These are phyloP conservation scores for Stenchaetothrips biformis DNA, from an alignment of 2,888 invertebrate genomes.

Conservation along the genomic window DNA sequence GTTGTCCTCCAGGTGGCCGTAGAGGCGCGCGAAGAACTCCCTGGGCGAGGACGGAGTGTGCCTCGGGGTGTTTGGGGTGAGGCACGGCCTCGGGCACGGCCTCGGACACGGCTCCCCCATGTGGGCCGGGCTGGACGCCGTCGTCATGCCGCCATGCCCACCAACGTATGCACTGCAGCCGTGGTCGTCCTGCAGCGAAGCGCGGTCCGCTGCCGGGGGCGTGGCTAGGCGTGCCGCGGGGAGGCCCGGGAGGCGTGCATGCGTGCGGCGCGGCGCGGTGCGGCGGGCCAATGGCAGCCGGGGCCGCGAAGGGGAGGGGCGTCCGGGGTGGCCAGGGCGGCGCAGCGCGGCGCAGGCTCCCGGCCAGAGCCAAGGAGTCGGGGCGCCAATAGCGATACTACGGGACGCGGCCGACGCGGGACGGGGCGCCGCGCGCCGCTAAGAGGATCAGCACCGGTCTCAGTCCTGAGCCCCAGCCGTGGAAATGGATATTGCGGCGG, in stretches of 20 bases:
- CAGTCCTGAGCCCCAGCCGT: too few relatives aligned
- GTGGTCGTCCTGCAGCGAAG: too few relatives aligned
- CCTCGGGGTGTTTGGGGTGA: neutral
- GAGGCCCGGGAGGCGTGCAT: neutral
- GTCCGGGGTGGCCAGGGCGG: neutral
- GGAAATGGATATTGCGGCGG: too few relatives aligned
- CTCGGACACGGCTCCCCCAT: neutral
- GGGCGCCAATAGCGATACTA: too few relatives aligned
- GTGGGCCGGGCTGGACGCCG: neutral
- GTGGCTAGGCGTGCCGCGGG: neutral
- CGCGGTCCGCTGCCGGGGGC: neutral
- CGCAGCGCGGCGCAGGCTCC: too few relatives aligned
- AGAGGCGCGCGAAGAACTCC: slow-evolving; percentile 73
- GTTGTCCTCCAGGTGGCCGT: slow-evolving; percentile 64
- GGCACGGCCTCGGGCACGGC: neutral
- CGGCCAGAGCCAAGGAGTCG: too few relatives aligned
- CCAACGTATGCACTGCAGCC: neutral
- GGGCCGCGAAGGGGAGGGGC: neutral
- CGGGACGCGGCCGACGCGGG: too few relatives aligned
- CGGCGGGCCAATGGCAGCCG: neutral
- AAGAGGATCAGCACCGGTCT: too few relatives aligned
- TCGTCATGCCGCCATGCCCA: neutral
- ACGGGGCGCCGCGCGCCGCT: too few relatives aligned
- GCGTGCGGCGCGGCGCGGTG: neutral
- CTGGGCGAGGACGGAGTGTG: slow-evolving; percentile 65